Evolutionary conservation across 2,113 vertebrate genomes (phyloP).

Genomic region (Neodon shergylaensis): DNA sequence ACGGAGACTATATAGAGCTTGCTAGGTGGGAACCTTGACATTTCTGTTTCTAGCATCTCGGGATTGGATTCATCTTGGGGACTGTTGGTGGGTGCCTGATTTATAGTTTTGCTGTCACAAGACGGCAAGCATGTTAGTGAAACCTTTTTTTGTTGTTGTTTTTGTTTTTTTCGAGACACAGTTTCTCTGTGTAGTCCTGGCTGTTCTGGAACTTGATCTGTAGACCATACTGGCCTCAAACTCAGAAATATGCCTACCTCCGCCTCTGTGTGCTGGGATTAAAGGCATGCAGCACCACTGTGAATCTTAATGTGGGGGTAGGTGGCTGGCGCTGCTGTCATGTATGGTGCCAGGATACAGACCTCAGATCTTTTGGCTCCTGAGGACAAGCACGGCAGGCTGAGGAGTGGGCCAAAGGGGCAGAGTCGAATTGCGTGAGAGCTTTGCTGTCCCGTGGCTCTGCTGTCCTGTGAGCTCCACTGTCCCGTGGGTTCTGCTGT

Average conservation of each 20-base stretch:
- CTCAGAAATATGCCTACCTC: neutral
- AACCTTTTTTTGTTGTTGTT: neutral
- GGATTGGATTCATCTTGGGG: neutral
- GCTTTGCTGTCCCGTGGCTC: neutral
- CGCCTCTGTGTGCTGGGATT: neutral
- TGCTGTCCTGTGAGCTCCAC: neutral
- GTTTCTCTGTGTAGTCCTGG: neutral
- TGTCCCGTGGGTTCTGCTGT: neutral
- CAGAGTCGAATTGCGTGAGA: neutral
- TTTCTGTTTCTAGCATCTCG: slow-evolving; percentile 17
- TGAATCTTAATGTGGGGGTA: neutral
- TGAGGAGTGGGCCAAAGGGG: neutral
- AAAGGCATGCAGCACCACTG: neutral
- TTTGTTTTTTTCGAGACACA: neutral
- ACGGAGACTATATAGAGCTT: slow-evolving; percentile 30
- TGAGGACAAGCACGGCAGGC: neutral
- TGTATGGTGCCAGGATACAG: neutral
- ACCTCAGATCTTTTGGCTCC: neutral
- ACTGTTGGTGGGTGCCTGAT: neutral
- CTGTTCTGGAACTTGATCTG: neutral
- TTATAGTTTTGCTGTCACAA: neutral
- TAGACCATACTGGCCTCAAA: neutral
- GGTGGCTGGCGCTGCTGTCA: neutral
- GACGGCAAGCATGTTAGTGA: neutral
- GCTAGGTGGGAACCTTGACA: slow-evolving; percentile 20